Evolutionary conservation across 2,888 invertebrate genomes (phyloP).

Genomic region (Meteorus cinctellus): DNA sequence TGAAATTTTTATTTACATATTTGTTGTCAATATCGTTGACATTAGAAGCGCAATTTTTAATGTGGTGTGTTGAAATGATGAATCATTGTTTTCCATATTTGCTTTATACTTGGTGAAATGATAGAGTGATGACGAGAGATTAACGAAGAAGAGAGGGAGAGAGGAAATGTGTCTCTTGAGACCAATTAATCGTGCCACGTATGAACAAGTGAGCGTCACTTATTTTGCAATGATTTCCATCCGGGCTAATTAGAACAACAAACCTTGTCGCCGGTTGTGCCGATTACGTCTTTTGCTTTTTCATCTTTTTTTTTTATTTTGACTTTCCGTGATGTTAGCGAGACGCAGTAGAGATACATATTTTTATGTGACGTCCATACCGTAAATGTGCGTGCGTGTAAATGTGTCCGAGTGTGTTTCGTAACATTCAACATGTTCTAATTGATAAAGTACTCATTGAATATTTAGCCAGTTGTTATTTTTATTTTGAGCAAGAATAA

Average conservation of each 20-base stretch:
- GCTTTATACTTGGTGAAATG: no score
- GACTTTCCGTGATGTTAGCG: background rate
- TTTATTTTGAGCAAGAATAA: constrained; percentile 17
- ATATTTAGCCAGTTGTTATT: constrained; percentile 1
- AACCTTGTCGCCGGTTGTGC: constrained; percentile 36
- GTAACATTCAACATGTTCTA: constrained; percentile 28
- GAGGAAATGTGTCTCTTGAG: constrained; percentile 33
- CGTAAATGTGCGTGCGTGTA: background rate
- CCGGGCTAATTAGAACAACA: constrained; percentile 50
- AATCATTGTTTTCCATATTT: no score
- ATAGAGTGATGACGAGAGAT: no score
- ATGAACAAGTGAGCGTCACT: constrained; percentile 39
- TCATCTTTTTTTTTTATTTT: background rate
- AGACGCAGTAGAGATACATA: background rate
- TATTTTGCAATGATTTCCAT: constrained; percentile 34
- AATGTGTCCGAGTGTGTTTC: constrained; percentile 15
- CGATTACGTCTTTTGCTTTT: background rate
- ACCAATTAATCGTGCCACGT: constrained; percentile 57
- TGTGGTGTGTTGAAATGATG: no score
- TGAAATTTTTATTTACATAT: no score
- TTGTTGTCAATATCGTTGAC: no score
- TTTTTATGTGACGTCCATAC: constrained; percentile 14
- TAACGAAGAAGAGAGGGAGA: background rate
- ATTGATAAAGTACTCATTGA: constrained; percentile 37
- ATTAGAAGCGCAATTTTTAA: no score